Evolutionary conservation across 2,888 invertebrate species (phyloP).

Genomic region (Eucera pruinosa): DNA sequence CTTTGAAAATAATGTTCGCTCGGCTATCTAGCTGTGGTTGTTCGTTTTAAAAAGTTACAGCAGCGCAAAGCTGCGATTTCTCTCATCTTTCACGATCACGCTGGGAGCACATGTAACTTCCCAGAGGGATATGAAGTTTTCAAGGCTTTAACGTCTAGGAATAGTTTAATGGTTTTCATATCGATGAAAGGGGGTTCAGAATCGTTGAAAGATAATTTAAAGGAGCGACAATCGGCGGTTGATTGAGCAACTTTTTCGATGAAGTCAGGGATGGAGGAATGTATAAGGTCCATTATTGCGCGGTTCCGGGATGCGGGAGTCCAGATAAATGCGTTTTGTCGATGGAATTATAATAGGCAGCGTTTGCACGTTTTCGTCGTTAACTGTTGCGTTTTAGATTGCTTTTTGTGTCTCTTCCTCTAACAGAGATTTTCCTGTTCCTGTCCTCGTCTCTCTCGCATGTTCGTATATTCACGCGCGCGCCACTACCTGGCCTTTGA

Average conservation of each 20-base stretch:
- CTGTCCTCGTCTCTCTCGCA: neutral
- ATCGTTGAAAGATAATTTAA: neutral
- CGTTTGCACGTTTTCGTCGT: conserved; percentile 34
- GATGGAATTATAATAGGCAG: conserved; percentile 40
- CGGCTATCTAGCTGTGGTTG: neutral
- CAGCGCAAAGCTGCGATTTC: neutral
- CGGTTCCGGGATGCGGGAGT: neutral
- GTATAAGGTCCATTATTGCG: conserved; percentile 34
- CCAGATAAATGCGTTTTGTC: conserved; percentile 22
- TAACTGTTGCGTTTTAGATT: conserved; percentile 47
- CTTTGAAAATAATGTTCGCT: neutral
- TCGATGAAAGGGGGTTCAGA: neutral
- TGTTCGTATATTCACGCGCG: conserved; percentile 3
- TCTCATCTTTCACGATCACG: conserved; percentile 8
- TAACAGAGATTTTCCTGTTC: too few species aligned
- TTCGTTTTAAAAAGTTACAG: neutral
- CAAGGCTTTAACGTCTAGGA: conserved; percentile 17
- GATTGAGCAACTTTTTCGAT: conserved; percentile 31
- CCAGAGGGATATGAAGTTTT: conserved; percentile 4
- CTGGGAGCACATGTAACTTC: neutral
- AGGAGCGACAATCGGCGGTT: conserved; percentile 14
- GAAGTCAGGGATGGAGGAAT: conserved; percentile 7
- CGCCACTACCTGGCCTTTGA: conserved; percentile 21
- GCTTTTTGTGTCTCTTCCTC: too few species aligned
- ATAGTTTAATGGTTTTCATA: conserved; percentile 1